Percentiles rank a stretch among this genome's conserved stretches.
Evolutionary conservation across 2,888 invertebrate genomes (phyloP).

Genomic region (Myopa tessellatipennis): DNA sequence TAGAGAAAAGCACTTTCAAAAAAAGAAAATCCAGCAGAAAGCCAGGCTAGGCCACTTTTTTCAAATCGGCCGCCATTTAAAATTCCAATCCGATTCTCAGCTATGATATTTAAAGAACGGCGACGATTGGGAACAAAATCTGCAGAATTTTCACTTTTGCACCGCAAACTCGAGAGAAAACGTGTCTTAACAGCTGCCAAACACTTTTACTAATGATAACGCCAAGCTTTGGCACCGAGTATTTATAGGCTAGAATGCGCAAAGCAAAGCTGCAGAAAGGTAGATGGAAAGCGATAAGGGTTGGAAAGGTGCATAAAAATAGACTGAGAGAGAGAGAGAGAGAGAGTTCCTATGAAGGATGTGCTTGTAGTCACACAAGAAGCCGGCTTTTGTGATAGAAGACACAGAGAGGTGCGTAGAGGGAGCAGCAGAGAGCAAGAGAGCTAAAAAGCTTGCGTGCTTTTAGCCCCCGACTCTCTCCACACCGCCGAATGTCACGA

Average conservation of each 20-base stretch:
- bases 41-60: not conserved
- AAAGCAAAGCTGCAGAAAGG: not conserved
- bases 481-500: too few relatives aligned
- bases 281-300: not conserved
- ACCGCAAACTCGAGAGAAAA: not conserved
- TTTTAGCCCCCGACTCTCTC: too few relatives aligned
- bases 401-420: too few relatives aligned
- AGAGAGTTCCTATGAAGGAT: slow-evolving; percentile 7
- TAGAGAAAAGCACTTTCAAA: too few relatives aligned
- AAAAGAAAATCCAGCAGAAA: too few relatives aligned
- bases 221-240: not conserved
- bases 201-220: slow-evolving; percentile 36
- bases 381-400: not conserved
- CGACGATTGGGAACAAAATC: not conserved
- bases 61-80: not conserved
- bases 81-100: not conserved
- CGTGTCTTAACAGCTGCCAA: slow-evolving; percentile 26
- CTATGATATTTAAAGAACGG: not conserved
- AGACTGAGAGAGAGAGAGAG: not conserved
- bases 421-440: not conserved
- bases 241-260: slow-evolving; percentile 22
- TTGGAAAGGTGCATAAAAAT: not conserved
- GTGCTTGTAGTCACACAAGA: not conserved
- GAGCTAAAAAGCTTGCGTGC: not conserved
- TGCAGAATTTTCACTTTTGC: not conserved